A percentile compares a stretch with the other conserved stretches of the same genome.
These are phyloP conservation scores for Hemichromis elongatus DNA, from an alignment of 2,113 vertebrate species.

Conservation along the genomic window DNA sequence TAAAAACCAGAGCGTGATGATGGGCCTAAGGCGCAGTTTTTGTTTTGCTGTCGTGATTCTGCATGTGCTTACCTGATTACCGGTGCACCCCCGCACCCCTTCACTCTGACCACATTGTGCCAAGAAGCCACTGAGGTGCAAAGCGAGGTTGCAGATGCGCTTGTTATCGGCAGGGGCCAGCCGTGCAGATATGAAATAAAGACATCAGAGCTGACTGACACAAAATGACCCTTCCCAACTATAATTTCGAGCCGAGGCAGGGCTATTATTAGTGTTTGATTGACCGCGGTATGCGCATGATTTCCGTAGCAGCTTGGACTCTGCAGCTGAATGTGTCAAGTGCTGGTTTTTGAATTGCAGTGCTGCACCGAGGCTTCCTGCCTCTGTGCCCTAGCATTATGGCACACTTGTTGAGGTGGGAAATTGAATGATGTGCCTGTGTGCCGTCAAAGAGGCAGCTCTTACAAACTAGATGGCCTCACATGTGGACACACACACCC, in stretches of 20 bases:
- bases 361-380: neutral
- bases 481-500: neutral
- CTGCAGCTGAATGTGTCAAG: constrained; percentile 36
- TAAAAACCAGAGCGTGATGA: constrained; percentile 23
- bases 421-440: neutral
- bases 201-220: constrained; percentile 43
- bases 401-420: constrained; percentile 30
- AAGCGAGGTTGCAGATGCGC: neutral
- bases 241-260: constrained; percentile 32
- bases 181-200: constrained; percentile 17
- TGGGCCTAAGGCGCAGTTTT: neutral
- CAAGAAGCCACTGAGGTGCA: neutral
- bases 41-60: neutral
- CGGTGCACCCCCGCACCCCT: neutral
- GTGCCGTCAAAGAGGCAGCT: neutral
- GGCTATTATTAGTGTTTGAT: constrained; percentile 51
- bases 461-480: neutral
- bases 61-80: neutral
- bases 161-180: neutral
- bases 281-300: constrained; percentile 12
- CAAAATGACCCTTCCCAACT: constrained; percentile 18
- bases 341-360: constrained; percentile 5
- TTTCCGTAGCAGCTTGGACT: constrained; percentile 22
- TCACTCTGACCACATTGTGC: neutral
- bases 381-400: neutral